Evolutionary conservation across 2,888 invertebrate species (phyloP), one percentile per base, ranked within the genome.

Genomic region (Temnothorax unifasciatus): DNA sequence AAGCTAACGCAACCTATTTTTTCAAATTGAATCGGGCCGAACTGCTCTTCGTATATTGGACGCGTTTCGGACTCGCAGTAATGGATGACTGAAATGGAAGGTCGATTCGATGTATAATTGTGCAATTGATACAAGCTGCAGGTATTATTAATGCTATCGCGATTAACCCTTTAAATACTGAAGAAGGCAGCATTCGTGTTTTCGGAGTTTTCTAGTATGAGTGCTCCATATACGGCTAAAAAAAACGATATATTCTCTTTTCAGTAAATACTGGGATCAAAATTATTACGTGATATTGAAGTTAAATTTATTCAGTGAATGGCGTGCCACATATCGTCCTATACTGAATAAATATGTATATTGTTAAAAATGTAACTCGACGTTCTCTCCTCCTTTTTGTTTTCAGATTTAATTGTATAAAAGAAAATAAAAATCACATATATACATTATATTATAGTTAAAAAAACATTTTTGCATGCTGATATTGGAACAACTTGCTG

Each of bases 1-100:
- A 73, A 81, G 88, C 81, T 82, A 86, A 86, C 84, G 84, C 83
- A 86, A 84, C 85, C 90, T 89, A 87, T 89, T 90, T 90, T 89
- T 90, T 90, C 66, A 87, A 90, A 90, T 90, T 90, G 90, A 90
- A 90, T 83, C 85, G 57, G 50, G 34, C 86, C 64, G 66, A 34
- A 52, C 74, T 73, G 52, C 84, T 59, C 79, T 77, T 79, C 84
- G 84, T 73, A 82, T 84, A 84, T 84, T 82, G 71, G 21, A 82
- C 74, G 79, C 38, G 73, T 77, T 68, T 69, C 77, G n/a, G 59
- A 47, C 41, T 59, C 74, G 25, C 74, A 21, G 74, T 79, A 79
- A 79, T 79, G 79, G 79, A 79, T 61, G 74, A 59, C 34, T 59
- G 79, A 79, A 79, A 79, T 79, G 79, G 79, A 59, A 73, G 79